These are phyloP conservation scores for Tenebrosternarchus preto DNA, from an alignment of 2,113 vertebrate genomes.

Conservation along the genomic window DNA sequence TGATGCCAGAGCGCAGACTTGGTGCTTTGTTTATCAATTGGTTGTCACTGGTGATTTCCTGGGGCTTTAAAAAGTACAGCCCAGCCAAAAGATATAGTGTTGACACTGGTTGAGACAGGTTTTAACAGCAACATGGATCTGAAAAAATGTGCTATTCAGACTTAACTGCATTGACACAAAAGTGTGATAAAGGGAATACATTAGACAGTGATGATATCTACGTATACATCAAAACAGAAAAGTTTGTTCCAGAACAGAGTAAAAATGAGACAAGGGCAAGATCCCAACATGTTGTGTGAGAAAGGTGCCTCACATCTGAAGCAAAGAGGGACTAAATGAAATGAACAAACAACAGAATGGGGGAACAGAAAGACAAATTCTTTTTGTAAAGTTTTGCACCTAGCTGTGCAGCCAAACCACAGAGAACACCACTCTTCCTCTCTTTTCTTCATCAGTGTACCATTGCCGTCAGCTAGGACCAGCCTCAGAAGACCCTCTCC, in stretches of 20 bases:
- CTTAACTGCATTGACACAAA: background rate
- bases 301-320: background rate
- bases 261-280: background rate
- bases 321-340: background rate
- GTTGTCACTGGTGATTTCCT: slow-evolving; percentile 13
- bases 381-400: background rate
- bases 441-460: too few relatives aligned
- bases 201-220: too few relatives aligned
- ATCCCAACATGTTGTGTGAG: background rate
- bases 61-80: background rate
- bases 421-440: too few relatives aligned
- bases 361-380: background rate
- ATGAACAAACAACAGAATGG: background rate
- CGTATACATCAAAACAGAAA: too few relatives aligned
- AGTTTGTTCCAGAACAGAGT: too few relatives aligned
- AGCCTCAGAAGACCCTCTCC: background rate
- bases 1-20: slow-evolving; percentile 8
- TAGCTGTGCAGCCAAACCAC: background rate
- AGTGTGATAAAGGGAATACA: too few relatives aligned
- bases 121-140: background rate
- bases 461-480: background rate
- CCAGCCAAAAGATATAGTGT: background rate
- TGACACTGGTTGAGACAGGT: background rate
- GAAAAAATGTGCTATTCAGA: background rate
- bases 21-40: slow-evolving; percentile 16